Conservation (phyloP, 1,140 invertebrate species). For the Cherax quadricarinatus region DNA sequence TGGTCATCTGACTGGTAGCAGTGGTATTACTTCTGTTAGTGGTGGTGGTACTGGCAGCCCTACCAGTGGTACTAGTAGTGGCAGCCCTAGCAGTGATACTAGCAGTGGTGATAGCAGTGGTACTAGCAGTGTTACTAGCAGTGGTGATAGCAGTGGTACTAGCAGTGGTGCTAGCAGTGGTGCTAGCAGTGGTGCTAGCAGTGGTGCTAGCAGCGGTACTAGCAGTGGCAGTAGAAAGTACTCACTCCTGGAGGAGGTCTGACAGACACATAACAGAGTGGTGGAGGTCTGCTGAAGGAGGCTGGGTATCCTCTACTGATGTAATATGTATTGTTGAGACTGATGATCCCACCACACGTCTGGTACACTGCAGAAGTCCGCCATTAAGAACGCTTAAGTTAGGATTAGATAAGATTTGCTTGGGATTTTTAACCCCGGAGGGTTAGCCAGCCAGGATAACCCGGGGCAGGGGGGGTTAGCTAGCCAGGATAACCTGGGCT, state of each 20-base stretch:
- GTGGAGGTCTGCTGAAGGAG: not conserved
- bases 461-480: too few relatives aligned
- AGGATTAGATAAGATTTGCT: too few relatives aligned
- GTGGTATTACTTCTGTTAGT: not conserved
- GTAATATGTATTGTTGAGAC: not conserved
- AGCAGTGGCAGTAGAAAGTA: not conserved
- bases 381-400: too few relatives aligned
- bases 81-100: not conserved
- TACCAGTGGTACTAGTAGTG: not conserved
- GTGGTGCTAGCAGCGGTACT: constrained; percentile 1
- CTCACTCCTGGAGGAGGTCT: not conserved
- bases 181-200: not conserved
- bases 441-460: too few relatives aligned
- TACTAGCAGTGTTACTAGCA: not conserved
- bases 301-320: not conserved
- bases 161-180: not conserved
- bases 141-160: not conserved
- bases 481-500: too few relatives aligned
- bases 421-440: too few relatives aligned
- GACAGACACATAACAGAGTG: not conserved
- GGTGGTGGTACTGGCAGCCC: not conserved
- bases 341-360: not conserved
- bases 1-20: not conserved
- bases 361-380: not conserved
- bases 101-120: not conserved